Conservation (phyloP, 2,113 vertebrate genomes). For the Lota lota region DNA sequence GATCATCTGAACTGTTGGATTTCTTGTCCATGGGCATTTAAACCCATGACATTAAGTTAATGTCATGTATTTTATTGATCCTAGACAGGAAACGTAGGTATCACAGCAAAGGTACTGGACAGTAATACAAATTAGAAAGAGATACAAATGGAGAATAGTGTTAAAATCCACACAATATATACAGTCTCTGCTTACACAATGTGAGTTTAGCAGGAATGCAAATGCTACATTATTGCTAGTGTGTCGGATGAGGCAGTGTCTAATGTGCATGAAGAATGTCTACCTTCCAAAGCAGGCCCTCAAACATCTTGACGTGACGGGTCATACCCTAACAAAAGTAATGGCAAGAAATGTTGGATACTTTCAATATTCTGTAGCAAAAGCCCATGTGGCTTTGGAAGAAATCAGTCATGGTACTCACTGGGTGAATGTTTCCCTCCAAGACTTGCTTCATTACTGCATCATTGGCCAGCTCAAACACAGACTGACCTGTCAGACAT, state of each 20-base stretch:
- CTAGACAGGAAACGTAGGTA: not conserved
- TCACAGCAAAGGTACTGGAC: too few relatives aligned
- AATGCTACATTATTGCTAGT: too few relatives aligned
- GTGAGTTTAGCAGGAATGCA: too few relatives aligned
- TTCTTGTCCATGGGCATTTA: not conserved
- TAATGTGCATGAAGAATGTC: not conserved
- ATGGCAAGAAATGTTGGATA: conserved; percentile 3
- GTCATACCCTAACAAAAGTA: conserved; percentile 69
- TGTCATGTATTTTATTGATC: not conserved
- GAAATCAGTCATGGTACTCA: conserved; percentile 49
- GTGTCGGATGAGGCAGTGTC: too few relatives aligned
- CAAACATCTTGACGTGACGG: conserved; percentile 76
- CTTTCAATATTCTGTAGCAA: not conserved
- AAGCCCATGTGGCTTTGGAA: not conserved
- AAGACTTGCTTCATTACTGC: conserved; percentile 86
- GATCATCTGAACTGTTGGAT: not conserved
- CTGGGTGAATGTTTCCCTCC: conserved; percentile 74
- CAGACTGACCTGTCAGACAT: conserved; percentile 81
- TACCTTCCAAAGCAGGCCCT: conserved; percentile 93
- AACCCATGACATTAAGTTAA: not conserved
- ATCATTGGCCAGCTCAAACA: conserved; percentile 84
- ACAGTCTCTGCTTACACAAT: too few relatives aligned
- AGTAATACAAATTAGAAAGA: too few relatives aligned
- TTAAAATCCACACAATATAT: too few relatives aligned
- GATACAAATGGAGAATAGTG: too few relatives aligned